Base-by-base conservation (phyloP, 2,113 vertebrate genomes). In the Dunckerocampus dactyliophorus region DNA sequence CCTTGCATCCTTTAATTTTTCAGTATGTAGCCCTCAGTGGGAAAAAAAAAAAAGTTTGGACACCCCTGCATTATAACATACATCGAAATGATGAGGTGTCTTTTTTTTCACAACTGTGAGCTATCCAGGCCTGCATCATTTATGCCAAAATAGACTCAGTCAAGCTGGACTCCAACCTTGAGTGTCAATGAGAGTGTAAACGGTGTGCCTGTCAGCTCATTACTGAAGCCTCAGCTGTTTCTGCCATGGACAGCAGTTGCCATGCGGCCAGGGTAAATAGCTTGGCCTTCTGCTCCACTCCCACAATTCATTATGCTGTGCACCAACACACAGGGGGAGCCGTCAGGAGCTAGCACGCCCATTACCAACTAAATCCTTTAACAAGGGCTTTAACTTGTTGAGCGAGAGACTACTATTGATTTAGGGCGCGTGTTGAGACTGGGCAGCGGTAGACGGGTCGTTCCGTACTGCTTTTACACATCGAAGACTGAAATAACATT, bases 131-230 rank as follows among this genome's bases (percentile, higher is more conserved):
- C 55, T 63, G 62, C 63, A 77, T 87, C 76, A 67, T 83, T 88
- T 87, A 82, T 62, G 79, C 74, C 69, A 72, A 61, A 68, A 72
- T 42, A 74, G 59, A 82, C 64, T 47, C 24, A 15, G 24, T 34
- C 67, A 75, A 68, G 42, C n/a, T 16, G 49, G 73, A 73, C 73
- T 73, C 79, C 22, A 62, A 69, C 86, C 65, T 57, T 69, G 81
- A 89, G 82, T 79, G 69, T 69, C 78, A 85, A 83, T 79, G 49
- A 46, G 65, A 81, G 79, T 74, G 73, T 81, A 83, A 88, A 84
- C 84, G 82, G 71, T 59, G 72, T 84, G 81, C 73, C 84, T 86
- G 84, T 88, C 87, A 88, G 82, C 88, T 89, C 85, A 88, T 90
- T 89, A 89, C 83, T n/a, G 62, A 63, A 56, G 68, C 73, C 72